A percentile compares a stretch with the other conserved stretches of the same genome.
phyloP scores from a whole-genome alignment of 2,797 vertebrate genomes.

The Cyclura pinguis region DNA sequence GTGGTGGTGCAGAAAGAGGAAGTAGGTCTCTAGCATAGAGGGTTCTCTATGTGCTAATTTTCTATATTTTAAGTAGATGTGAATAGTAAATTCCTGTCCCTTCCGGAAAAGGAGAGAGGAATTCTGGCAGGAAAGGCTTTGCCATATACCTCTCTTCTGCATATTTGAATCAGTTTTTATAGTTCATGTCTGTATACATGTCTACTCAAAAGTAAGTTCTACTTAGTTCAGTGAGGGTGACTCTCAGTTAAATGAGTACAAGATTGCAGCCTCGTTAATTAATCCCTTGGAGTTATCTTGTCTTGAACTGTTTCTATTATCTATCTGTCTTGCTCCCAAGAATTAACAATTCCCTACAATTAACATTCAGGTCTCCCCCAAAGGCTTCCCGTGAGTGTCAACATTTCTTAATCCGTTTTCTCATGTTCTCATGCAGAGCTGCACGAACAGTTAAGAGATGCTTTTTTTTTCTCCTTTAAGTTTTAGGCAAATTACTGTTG shows the following conservation, averaged over 20 bases:
- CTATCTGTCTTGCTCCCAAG: background rate
- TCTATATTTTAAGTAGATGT: no score
- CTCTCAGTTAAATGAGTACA: background rate
- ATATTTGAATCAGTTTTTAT: background rate
- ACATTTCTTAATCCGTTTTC: conserved; percentile 17
- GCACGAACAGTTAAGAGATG: conserved; percentile 33
- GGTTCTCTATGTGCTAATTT: no score
- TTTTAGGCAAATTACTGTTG: conserved; percentile 46
- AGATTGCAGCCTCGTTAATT: background rate
- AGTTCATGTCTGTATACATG: background rate
- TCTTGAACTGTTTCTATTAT: background rate
- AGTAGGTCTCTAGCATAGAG: no score
- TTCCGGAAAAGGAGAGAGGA: background rate
- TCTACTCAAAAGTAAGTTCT: background rate
- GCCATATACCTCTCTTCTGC: no score
- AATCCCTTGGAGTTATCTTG: background rate
- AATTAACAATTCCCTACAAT: accelerated
- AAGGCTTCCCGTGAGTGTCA: background rate
- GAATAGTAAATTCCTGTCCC: background rate
- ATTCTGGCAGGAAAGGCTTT: background rate
- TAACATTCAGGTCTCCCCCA: background rate
- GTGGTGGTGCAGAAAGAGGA: no score
- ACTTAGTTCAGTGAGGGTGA: background rate
- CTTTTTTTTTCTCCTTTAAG: conserved; percentile 47
- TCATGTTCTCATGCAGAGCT: conserved; percentile 35